Percentiles rank a stretch among this genome's conserved stretches.
Evolutionary conservation across 2,888 invertebrate species (phyloP).

Genomic region (Kryphioiulus occultus): DNA sequence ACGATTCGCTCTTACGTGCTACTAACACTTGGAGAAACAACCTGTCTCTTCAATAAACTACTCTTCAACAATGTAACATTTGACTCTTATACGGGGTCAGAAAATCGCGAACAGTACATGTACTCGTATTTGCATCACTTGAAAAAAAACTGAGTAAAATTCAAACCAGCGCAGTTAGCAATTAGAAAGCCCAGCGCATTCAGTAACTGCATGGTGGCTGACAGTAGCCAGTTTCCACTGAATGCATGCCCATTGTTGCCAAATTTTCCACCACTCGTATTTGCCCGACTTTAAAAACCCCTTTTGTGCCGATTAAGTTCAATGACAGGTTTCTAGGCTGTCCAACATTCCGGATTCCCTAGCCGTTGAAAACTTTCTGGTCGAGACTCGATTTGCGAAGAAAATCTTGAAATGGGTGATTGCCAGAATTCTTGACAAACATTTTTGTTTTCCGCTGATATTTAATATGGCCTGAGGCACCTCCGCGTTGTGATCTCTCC

Average conservation of each 20-base stretch:
- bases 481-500: not conserved
- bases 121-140: too few relatives aligned
- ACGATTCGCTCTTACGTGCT: too few relatives aligned
- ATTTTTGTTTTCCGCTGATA: not conserved
- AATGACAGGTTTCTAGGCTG: slow-evolving; percentile 16
- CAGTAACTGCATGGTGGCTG: not conserved
- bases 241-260: not conserved
- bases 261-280: not conserved
- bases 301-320: not conserved
- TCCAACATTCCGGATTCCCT: not conserved
- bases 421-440: slow-evolving; percentile 1
- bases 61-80: too few relatives aligned
- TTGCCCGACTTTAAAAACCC: not conserved
- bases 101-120: not conserved
- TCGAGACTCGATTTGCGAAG: not conserved
- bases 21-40: too few relatives aligned
- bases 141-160: not conserved
- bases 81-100: not conserved
- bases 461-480: not conserved
- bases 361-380: not conserved
- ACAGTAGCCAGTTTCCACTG: not conserved
- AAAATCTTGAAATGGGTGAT: not conserved
- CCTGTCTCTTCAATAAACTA: too few relatives aligned
- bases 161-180: not conserved
- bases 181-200: not conserved